phyloP scores from a whole-genome alignment of 2,113 vertebrate genomes.

The Nettapus auritus region DNA sequence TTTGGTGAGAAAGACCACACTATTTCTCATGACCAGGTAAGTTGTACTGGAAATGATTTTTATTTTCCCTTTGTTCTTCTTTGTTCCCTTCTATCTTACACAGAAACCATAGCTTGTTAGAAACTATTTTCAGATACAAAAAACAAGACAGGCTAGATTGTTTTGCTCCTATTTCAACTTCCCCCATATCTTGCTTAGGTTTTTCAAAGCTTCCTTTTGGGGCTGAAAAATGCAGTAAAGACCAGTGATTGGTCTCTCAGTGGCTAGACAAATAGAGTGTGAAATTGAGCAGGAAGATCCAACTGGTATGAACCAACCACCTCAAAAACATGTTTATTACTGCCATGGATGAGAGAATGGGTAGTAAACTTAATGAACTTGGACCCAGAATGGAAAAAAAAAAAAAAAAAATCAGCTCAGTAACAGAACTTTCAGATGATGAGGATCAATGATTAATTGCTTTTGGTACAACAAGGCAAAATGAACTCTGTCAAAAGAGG shows the following conservation, averaged over 20 bases:
- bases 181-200: background rate
- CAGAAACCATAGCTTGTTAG: background rate
- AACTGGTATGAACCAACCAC: background rate
- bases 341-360: background rate
- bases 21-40: constrained; percentile 88
- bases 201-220: background rate
- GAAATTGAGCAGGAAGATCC: background rate
- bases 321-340: background rate
- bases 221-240: background rate
- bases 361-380: background rate
- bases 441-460: background rate
- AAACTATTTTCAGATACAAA: background rate
- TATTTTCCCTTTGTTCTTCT: background rate
- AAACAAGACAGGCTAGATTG: background rate
- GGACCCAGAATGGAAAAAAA: background rate
- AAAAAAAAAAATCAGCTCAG: background rate
- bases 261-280: background rate
- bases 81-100: background rate
- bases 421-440: background rate
- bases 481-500: background rate
- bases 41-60: background rate
- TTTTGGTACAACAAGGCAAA: background rate
- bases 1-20: constrained; percentile 88
- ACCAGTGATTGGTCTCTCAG: background rate
- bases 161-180: background rate